A percentile compares a stretch with the other conserved stretches of the same genome.
Evolutionary conservation across 1,140 invertebrate species (phyloP).

Genomic region (Leptoteleia sp.): DNA sequence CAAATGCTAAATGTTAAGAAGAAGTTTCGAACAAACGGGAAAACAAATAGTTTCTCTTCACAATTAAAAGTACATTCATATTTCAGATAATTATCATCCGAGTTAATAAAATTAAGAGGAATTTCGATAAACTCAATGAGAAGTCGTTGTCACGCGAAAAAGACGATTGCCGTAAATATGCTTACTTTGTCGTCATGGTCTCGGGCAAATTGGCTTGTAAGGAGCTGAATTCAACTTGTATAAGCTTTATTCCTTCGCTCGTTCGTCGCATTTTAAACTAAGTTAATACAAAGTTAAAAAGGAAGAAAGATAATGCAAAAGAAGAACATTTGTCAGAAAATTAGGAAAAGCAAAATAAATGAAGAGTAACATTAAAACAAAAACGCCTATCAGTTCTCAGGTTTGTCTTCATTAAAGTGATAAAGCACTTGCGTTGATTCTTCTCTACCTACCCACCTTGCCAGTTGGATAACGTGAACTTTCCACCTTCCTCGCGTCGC

Average conservation of each 20-base stretch:
- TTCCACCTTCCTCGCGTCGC: slow-evolving; percentile 88
- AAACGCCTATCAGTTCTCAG: slow-evolving; percentile 35
- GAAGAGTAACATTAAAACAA: slow-evolving; percentile 51
- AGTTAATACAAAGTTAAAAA: slow-evolving; percentile 50
- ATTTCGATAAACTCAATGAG: slow-evolving; percentile 25
- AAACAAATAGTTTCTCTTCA: slow-evolving; percentile 8
- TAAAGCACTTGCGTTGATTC: slow-evolving; percentile 51
- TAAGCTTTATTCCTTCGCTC: slow-evolving; percentile 46
- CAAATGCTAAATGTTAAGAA: too few species aligned
- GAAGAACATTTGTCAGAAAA: slow-evolving; percentile 49
- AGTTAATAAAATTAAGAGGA: slow-evolving; percentile 41
- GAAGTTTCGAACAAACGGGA: too few species aligned
- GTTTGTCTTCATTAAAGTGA: slow-evolving; percentile 59
- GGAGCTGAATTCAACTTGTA: slow-evolving; percentile 48
- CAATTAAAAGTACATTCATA: slow-evolving; percentile 29
- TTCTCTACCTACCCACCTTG: slow-evolving; percentile 72
- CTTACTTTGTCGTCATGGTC: slow-evolving; percentile 30
- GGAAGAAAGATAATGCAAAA: slow-evolving; percentile 23
- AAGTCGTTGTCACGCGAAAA: slow-evolving; percentile 16
- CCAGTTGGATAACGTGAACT: slow-evolving; percentile 73
- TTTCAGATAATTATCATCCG: slow-evolving; percentile 18
- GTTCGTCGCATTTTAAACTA: slow-evolving; percentile 48
- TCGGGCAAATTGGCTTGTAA: slow-evolving; percentile 48
- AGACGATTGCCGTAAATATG: slow-evolving; percentile 30
- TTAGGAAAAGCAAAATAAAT: slow-evolving; percentile 46